Evolutionary conservation across 2,113 vertebrate species (phyloP).

Genomic region (Rhea pennata): DNA sequence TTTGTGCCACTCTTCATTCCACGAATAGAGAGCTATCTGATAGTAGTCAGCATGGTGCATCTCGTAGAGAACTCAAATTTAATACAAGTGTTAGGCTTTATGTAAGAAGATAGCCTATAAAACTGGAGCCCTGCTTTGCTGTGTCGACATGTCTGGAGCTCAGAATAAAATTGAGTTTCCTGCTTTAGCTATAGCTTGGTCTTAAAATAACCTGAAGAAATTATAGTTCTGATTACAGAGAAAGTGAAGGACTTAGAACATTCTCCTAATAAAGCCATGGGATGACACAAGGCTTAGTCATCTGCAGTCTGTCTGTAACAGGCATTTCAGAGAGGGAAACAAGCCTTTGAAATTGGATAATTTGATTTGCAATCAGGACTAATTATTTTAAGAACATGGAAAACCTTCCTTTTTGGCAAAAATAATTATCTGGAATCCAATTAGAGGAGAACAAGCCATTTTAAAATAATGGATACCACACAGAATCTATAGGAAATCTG

Average conservation of each 20-base stretch:
- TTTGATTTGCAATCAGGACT: constrained; percentile 78
- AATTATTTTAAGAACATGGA: constrained; percentile 80
- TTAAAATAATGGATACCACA: constrained; percentile 61
- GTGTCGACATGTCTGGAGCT: constrained; percentile 88
- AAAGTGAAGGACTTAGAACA: constrained; percentile 83
- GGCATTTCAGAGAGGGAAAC: constrained; percentile 72
- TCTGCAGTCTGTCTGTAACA: constrained; percentile 69
- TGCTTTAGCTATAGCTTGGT: constrained; percentile 90
- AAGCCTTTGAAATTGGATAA: constrained; percentile 76
- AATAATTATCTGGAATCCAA: constrained; percentile 74
- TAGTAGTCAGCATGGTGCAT: constrained; percentile 48
- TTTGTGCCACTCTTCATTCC: constrained; percentile 54
- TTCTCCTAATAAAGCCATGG: constrained; percentile 81
- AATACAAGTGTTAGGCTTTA: constrained; percentile 74
- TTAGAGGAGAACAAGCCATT: constrained; percentile 68
- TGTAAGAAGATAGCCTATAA: constrained; percentile 84
- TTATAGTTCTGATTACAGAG: constrained; percentile 86
- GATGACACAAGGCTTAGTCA: constrained; percentile 79
- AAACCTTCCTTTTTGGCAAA: constrained; percentile 74
- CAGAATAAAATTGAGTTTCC: constrained; percentile 95
- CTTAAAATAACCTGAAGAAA: constrained; percentile 94
- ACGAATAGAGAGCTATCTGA: constrained; percentile 61
- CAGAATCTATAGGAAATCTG: constrained; percentile 37
- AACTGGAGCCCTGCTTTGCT: constrained; percentile 83
- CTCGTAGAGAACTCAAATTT: constrained; percentile 42